A percentile compares a stretch with the other conserved stretches of the same genome.
phyloP scores from a whole-genome alignment of 2,113 vertebrate genomes.

The Rafetus swinhoei region DNA sequence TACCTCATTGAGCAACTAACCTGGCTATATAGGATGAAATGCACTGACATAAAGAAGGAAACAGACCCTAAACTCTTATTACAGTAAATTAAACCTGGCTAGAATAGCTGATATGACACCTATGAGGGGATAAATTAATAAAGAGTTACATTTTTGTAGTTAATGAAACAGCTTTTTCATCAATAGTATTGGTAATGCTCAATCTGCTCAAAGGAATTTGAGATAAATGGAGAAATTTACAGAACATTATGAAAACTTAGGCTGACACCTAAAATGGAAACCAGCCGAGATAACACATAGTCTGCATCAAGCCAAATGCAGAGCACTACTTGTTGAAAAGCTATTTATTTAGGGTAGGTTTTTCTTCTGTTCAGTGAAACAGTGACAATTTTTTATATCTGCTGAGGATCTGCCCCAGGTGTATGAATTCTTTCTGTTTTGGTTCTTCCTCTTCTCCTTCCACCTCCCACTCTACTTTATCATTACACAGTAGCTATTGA shows the following conservation, averaged over 20 bases:
- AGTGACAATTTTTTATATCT: background rate
- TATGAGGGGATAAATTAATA: slow-evolving; percentile 4
- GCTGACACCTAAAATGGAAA: background rate
- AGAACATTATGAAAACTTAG: background rate
- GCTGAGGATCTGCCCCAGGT: background rate
- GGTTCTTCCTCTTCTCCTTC: background rate
- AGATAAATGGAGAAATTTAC: background rate
- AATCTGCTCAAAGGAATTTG: background rate
- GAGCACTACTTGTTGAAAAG: slow-evolving; percentile 21
- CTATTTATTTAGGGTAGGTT: background rate
- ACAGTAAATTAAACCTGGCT: slow-evolving; percentile 1
- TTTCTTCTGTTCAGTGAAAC: background rate
- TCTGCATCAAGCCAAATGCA: background rate
- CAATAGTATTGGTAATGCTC: slow-evolving; percentile 6
- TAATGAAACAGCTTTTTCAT: slow-evolving; percentile 25
- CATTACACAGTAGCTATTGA: background rate
- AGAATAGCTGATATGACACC: background rate
- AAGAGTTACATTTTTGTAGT: background rate
- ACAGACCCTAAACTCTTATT: background rate
- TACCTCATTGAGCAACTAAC: background rate
- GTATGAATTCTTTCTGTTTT: background rate
- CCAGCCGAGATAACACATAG: background rate
- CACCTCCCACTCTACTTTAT: background rate
- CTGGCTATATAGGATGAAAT: background rate
- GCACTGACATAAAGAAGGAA: background rate